Percentiles rank a stretch among this genome's conserved stretches.
phyloP scores from a whole-genome alignment of 2,113 vertebrate species.

The Pholis gunnellus region DNA sequence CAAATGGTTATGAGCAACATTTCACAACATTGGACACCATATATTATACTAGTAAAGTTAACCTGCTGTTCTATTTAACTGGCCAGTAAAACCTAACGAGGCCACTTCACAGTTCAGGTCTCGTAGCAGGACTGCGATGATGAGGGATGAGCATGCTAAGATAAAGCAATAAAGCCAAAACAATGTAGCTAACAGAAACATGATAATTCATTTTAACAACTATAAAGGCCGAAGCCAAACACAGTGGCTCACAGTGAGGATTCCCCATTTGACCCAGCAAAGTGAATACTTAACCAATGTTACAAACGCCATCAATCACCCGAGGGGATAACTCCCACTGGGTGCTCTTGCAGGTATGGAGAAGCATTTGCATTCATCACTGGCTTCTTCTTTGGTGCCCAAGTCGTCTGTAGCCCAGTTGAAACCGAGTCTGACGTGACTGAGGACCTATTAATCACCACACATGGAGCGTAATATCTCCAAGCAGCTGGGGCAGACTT shows the following conservation, averaged over 20 bases:
- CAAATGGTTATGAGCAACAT: not conserved
- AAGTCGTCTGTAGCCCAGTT: conserved; percentile 19
- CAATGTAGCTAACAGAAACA: conserved; percentile 13
- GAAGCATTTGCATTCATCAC: conserved; percentile 41
- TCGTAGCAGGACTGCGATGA: conserved; percentile 21
- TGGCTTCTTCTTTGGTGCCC: conserved; percentile 20
- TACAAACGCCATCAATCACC: conserved; percentile 25
- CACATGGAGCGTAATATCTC: conserved; percentile 54
- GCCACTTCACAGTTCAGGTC: conserved; percentile 47
- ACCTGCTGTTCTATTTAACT: conserved; percentile 20
- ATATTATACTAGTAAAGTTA: not conserved
- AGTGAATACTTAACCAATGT: conserved; percentile 32
- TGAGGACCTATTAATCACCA: conserved; percentile 66
- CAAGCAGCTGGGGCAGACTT: conserved; percentile 66
- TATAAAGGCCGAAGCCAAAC: conserved; percentile 31
- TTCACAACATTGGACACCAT: not conserved
- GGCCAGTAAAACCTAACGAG: conserved; percentile 34
- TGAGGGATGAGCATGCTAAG: conserved; percentile 13
- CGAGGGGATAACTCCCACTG: conserved; percentile 18
- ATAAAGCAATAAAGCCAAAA: conserved; percentile 31
- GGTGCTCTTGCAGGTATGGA: not conserved
- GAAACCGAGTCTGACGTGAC: conserved; percentile 42
- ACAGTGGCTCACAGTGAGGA: conserved; percentile 55
- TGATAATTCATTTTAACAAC: conserved; percentile 58
- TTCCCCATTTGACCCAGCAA: conserved; percentile 53